Evolutionary conservation across 2,113 vertebrate species (phyloP).

Genomic region (Guaruba guarouba): DNA sequence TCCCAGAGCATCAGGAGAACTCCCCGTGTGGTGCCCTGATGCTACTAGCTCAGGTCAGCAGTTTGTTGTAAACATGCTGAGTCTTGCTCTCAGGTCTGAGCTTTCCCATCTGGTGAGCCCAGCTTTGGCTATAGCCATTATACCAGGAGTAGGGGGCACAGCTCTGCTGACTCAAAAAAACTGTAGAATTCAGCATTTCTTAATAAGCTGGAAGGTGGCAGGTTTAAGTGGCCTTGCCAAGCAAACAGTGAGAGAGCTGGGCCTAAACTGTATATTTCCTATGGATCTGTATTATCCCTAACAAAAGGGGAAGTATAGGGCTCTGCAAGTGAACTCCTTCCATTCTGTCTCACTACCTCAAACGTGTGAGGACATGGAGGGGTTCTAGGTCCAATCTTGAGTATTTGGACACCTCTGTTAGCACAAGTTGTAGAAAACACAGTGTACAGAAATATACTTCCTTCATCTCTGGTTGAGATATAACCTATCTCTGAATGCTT

Average conservation of each 20-base stretch:
- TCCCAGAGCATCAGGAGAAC: neutral
- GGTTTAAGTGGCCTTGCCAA: neutral
- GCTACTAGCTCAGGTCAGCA: neutral
- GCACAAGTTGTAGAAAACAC: neutral
- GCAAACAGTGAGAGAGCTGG: neutral
- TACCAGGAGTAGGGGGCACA: neutral
- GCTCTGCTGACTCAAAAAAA: neutral
- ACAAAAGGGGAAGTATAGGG: neutral
- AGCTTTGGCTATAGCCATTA: neutral
- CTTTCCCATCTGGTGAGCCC: neutral
- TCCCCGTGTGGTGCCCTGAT: neutral
- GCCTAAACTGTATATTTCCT: neutral
- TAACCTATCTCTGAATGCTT: neutral
- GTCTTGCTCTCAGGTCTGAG: neutral
- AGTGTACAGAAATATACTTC: neutral
- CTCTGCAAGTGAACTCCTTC: neutral
- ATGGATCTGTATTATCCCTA: neutral
- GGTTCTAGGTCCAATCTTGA: neutral
- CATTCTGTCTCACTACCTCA: neutral
- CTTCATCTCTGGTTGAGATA: neutral
- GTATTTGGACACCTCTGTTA: neutral
- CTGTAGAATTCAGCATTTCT: neutral
- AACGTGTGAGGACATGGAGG: neutral
- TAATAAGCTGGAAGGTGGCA: neutral
- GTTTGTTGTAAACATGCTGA: fast-evolving